Conservation (phyloP, 2,113 vertebrate genomes). For the Nettapus auritus region DNA sequence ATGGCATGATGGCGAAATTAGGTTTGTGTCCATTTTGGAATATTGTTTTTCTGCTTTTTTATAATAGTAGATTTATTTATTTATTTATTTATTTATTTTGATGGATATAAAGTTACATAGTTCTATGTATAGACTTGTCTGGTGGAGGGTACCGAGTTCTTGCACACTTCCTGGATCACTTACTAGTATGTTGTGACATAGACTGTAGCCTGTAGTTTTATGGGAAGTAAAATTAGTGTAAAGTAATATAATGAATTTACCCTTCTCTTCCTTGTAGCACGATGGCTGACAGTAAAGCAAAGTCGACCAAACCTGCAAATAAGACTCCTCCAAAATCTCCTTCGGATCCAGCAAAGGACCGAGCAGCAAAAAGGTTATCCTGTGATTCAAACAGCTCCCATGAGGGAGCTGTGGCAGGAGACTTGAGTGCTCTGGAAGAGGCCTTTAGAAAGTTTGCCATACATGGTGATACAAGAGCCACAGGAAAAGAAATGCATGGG, state of each 20-base stretch:
- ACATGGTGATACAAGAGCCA: conserved; percentile 92
- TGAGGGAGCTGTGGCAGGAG: conserved; percentile 82
- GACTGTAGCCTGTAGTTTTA: background rate
- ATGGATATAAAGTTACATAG: background rate
- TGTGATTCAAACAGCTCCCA: conserved; percentile 85
- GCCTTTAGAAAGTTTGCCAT: conserved; percentile 92
- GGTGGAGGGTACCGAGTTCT: background rate
- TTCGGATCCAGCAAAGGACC: conserved; percentile 71
- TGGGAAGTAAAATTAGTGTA: background rate
- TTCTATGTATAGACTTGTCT: background rate
- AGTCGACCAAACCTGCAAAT: conserved; percentile 56
- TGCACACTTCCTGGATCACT: background rate
- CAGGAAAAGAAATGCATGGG: conserved; percentile 92
- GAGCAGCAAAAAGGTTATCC: conserved; percentile 67
- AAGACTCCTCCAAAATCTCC: conserved; percentile 76
- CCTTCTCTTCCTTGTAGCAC: conserved; percentile 47
- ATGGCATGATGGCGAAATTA: background rate
- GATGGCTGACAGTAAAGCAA: conserved; percentile 77
- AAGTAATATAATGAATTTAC: background rate
- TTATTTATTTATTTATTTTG: background rate
- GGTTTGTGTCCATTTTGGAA: background rate
- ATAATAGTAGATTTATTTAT: background rate
- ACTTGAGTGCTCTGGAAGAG: conserved; percentile 90
- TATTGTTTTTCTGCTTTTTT: background rate
- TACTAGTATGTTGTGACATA: background rate